phyloP scores from a whole-genome alignment of 2,113 vertebrate genomes.

The Daphoenositta chrysoptera region DNA sequence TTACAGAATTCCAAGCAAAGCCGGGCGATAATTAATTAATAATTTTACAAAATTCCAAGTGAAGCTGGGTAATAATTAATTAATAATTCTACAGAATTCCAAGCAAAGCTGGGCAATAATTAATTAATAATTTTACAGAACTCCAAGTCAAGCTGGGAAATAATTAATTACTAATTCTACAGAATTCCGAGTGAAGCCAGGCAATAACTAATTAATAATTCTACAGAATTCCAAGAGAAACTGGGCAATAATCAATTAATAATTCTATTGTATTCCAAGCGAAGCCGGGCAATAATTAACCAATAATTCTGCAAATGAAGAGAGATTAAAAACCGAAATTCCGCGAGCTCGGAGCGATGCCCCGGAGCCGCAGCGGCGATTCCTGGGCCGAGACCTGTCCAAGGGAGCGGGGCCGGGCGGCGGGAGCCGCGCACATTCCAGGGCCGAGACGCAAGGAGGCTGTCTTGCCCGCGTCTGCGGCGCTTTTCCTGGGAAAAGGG shows the following conservation, averaged over 20 bases:
- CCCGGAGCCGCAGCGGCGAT: background rate
- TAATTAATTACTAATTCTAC: too few relatives aligned
- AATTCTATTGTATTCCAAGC: too few relatives aligned
- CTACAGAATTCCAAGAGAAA: too few relatives aligned
- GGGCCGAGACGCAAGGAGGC: slow-evolving; percentile 39
- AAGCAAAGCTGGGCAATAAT: rapidly evolving
- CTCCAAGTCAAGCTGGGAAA: background rate
- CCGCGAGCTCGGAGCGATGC: rapidly evolving
- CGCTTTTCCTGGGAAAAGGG: background rate
- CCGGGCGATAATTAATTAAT: background rate
- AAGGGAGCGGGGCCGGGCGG: background rate
- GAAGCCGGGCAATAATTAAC: background rate
- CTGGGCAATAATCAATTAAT: too few relatives aligned
- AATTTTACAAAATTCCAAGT: background rate
- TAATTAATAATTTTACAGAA: rapidly evolving
- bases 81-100: background rate
- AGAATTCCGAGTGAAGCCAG: too few relatives aligned
- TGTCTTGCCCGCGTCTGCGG: slow-evolving; percentile 30
- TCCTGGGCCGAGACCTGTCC: background rate
- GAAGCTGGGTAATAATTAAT: background rate
- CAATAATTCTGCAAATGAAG: background rate
- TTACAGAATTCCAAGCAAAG: background rate
- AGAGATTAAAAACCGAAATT: background rate
- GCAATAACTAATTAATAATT: too few relatives aligned
- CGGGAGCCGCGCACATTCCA: background rate